Evolutionary conservation across 2,113 vertebrate genomes (phyloP).

Genomic region (Zapornia atra): DNA sequence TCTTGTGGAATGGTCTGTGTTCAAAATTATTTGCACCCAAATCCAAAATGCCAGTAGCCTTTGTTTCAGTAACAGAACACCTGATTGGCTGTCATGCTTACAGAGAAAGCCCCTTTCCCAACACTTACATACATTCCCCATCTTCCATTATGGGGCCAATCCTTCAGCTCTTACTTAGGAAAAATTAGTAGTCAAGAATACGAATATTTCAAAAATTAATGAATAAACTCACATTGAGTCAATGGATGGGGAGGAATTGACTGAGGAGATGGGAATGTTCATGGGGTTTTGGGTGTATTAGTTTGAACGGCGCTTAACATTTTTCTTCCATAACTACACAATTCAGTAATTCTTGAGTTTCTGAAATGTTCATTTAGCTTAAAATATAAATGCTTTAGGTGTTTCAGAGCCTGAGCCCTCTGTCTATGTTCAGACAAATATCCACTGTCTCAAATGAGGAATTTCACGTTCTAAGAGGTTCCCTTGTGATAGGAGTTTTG

Average conservation of each 20-base stretch:
- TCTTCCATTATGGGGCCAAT: slow-evolving; percentile 6
- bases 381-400: neutral
- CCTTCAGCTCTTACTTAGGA: neutral
- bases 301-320: neutral
- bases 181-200: neutral
- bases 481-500: neutral
- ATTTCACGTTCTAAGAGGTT: neutral
- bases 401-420: neutral
- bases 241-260: neutral
- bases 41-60: neutral
- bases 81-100: slow-evolving; percentile 21
- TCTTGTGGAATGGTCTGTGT: neutral
- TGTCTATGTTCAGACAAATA: neutral
- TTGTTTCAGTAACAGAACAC: slow-evolving; percentile 62
- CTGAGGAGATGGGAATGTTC: neutral
- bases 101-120: slow-evolving; percentile 30
- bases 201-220: neutral
- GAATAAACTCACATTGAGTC: neutral
- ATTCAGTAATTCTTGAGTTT: neutral
- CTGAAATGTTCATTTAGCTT: neutral
- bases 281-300: neutral
- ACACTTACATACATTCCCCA: neutral
- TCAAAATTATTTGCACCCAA: neutral
- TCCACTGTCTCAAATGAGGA: neutral
- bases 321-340: neutral